These are phyloP conservation scores for Oreohelix idahoensis DNA, from an alignment of 1,140 invertebrate species.

Conservation along the genomic window DNA sequence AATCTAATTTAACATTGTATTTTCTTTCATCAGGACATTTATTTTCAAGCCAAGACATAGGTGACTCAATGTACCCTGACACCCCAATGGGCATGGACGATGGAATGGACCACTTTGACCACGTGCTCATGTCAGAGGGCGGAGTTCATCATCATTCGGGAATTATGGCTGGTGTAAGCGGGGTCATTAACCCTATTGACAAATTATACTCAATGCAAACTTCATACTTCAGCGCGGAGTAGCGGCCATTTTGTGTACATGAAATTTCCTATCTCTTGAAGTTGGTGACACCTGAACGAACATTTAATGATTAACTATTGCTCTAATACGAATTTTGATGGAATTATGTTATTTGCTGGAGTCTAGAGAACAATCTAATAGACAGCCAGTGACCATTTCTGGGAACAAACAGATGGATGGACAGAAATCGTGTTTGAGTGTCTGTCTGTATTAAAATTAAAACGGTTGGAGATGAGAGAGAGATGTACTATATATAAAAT, in stretches of 20 bases:
- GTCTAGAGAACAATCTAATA: too few relatives aligned
- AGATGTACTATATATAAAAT: not conserved
- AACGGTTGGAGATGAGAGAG: not conserved
- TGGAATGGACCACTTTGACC: slow-evolving; percentile 53
- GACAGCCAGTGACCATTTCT: too few relatives aligned
- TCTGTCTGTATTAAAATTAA: not conserved
- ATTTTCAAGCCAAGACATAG: slow-evolving; percentile 41
- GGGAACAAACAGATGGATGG: too few relatives aligned
- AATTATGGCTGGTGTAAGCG: slow-evolving; percentile 35
- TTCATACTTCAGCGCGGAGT: slow-evolving; percentile 65
- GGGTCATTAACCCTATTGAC: slow-evolving; percentile 88
- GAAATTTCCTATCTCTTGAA: too few relatives aligned
- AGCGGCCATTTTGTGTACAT: not conserved
- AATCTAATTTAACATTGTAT: not conserved
- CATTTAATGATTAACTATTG: too few relatives aligned
- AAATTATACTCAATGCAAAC: slow-evolving; percentile 93
- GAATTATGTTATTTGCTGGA: too few relatives aligned
- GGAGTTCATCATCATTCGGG: slow-evolving; percentile 35
- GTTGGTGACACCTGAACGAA: too few relatives aligned
- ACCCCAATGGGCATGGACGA: slow-evolving; percentile 50
- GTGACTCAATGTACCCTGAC: slow-evolving; percentile 51
- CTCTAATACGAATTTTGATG: too few relatives aligned
- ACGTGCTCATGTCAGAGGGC: slow-evolving; percentile 49
- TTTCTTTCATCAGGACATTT: slow-evolving; percentile 41
- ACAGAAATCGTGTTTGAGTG: not conserved